A percentile compares a stretch with the other conserved stretches of the same genome.
These are phyloP conservation scores for Clusia tigrina DNA, from an alignment of 2,888 invertebrate genomes.

Conservation along the genomic window DNA sequence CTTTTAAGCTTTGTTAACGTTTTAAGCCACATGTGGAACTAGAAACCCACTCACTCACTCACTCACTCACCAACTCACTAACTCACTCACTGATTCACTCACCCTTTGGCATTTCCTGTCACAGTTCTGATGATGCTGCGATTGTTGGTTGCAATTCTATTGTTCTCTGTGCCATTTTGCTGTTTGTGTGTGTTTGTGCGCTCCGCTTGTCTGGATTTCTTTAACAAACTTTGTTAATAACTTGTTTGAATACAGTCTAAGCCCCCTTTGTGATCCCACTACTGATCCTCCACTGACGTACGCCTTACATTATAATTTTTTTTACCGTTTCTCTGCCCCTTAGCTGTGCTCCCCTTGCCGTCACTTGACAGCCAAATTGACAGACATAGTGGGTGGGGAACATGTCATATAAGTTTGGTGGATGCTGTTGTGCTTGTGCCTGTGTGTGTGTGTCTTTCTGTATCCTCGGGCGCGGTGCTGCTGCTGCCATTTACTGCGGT, in stretches of 20 bases:
- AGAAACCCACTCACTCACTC: too few relatives aligned
- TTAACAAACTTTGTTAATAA: conserved; percentile 10
- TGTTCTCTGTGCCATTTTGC: background rate
- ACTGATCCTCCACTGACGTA: too few relatives aligned
- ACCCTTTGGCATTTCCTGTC: conserved; percentile 5
- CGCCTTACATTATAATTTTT: background rate
- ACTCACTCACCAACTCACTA: too few relatives aligned
- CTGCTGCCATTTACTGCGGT: conserved; percentile 4
- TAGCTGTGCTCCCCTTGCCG: too few relatives aligned
- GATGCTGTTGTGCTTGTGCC: background rate
- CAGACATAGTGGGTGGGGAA: too few relatives aligned
- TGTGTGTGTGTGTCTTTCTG: background rate
- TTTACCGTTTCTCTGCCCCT: background rate
- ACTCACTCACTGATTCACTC: too few relatives aligned
- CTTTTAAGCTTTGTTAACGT: too few relatives aligned
- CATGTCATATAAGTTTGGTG: too few relatives aligned
- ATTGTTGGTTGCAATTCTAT: background rate
- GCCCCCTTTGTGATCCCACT: too few relatives aligned
- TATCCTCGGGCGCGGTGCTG: background rate
- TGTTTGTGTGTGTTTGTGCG: background rate
- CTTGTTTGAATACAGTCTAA: background rate
- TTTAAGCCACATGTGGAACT: too few relatives aligned
- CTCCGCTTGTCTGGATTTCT: background rate
- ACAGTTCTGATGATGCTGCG: background rate
- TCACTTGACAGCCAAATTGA: too few relatives aligned